Evolutionary conservation across 2,113 vertebrate genomes (phyloP).

Genomic region (Anolis sagrei): DNA sequence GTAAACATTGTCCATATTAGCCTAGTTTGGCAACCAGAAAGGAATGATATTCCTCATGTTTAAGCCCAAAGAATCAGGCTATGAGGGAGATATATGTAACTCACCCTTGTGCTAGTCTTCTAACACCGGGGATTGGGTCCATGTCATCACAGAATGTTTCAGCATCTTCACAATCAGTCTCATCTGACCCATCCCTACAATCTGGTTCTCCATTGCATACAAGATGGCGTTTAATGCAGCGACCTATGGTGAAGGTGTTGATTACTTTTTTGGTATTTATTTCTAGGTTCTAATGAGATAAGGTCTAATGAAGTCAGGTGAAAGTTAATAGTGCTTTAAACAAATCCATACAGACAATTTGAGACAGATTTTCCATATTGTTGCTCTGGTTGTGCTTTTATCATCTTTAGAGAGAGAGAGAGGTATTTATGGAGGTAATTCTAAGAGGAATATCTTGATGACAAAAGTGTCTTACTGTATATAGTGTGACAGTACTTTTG

Average conservation of each 20-base stretch:
- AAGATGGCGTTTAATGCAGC: conserved; percentile 86
- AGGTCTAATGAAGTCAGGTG: too few relatives aligned
- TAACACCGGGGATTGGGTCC: conserved; percentile 82
- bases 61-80: neutral
- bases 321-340: neutral
- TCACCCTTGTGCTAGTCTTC: conserved; percentile 83
- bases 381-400: neutral
- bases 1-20: neutral
- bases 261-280: fast-evolving
- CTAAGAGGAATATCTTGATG: neutral
- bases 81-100: conserved; percentile 22
- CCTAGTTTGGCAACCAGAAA: neutral
- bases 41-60: neutral
- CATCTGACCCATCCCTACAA: conserved; percentile 86
- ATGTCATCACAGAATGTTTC: conserved; percentile 78
- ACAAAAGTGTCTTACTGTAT: neutral
- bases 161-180: conserved; percentile 76
- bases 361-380: neutral
- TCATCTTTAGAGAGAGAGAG: neutral
- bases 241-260: conserved; percentile 75
- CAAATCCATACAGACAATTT: neutral
- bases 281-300: neutral
- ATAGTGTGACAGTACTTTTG: neutral
- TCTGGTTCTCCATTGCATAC: conserved; percentile 88
- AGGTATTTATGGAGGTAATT: neutral